A percentile compares a stretch with the other conserved stretches of the same genome.
Evolutionary conservation across 1,140 invertebrate genomes (phyloP).

Genomic region (Neotoxoptera formosana): DNA sequence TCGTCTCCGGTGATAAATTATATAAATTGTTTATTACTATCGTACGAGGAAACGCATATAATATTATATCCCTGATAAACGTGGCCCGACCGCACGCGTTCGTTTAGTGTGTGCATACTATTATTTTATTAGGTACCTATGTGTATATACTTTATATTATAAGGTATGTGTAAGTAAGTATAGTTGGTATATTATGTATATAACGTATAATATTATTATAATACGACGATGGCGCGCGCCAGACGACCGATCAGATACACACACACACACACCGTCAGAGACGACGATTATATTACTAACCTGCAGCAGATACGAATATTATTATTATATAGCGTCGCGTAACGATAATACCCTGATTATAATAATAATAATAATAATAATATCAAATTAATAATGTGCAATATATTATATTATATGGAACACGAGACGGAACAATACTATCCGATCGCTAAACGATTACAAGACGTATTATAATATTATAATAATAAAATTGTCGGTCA

Average conservation of each 20-base stretch:
- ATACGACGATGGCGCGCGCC: background rate
- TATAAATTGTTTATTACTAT: background rate
- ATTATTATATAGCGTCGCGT: no score
- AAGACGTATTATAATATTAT: background rate
- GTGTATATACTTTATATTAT: background rate
- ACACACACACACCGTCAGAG: no score
- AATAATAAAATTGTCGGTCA: constrained; percentile 1
- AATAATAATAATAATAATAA: no score
- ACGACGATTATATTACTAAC: background rate
- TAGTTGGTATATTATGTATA: background rate
- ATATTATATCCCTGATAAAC: background rate
- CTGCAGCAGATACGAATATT: no score
- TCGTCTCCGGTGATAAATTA: background rate
- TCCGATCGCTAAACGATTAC: background rate
- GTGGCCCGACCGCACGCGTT: background rate
- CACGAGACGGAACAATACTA: background rate
- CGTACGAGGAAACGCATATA: constrained; percentile 9
- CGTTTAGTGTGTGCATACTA: background rate
- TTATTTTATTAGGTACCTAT: no score
- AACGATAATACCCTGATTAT: background rate
- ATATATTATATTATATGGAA: no score
- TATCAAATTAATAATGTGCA: constrained; percentile 13
- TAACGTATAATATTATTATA: background rate
- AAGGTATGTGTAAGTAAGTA: background rate
- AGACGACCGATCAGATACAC: constrained; percentile 20